Conservation (phyloP, 92 coral and sea anemone genomes). For the Paramuricea clavata region DNA sequence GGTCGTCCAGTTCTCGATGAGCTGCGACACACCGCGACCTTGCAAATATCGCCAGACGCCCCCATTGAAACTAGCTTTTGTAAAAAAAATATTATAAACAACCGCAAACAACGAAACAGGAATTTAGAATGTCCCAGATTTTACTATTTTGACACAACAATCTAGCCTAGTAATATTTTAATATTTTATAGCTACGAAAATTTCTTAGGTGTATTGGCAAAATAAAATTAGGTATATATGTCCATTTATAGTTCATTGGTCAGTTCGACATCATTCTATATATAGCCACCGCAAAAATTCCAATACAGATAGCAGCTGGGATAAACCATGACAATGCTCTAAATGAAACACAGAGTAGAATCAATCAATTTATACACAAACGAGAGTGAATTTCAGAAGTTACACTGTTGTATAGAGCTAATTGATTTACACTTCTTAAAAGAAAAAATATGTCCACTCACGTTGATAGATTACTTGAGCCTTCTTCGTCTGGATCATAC, state of each 20-base stretch:
- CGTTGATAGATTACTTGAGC: neutral
- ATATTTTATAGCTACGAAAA: neutral
- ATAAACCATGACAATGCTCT: slow-evolving; percentile 40
- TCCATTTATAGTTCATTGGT: neutral
- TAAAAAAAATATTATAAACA: too few species aligned
- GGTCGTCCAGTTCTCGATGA: too few species aligned
- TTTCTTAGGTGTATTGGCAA: too few species aligned
- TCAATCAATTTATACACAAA: neutral
- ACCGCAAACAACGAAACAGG: too few species aligned
- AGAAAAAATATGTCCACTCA: neutral
- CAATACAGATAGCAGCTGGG: slow-evolving; percentile 37
- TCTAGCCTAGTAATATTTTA: neutral
- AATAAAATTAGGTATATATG: neutral
- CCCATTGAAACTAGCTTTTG: too few species aligned
- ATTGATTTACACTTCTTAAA: neutral
- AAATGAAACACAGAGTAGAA: neutral
- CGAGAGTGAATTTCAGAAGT: neutral
- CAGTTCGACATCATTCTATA: slow-evolving; percentile 37
- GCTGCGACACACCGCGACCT: too few species aligned
- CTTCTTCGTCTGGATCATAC: neutral
- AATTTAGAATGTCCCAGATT: neutral
- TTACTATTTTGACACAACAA: neutral
- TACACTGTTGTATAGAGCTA: neutral
- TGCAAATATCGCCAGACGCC: too few species aligned
- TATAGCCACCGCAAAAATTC: slow-evolving; percentile 35